These are phyloP conservation scores for Pseudoatta argentina DNA, from an alignment of 1,140 invertebrate species.

Conservation along the genomic window DNA sequence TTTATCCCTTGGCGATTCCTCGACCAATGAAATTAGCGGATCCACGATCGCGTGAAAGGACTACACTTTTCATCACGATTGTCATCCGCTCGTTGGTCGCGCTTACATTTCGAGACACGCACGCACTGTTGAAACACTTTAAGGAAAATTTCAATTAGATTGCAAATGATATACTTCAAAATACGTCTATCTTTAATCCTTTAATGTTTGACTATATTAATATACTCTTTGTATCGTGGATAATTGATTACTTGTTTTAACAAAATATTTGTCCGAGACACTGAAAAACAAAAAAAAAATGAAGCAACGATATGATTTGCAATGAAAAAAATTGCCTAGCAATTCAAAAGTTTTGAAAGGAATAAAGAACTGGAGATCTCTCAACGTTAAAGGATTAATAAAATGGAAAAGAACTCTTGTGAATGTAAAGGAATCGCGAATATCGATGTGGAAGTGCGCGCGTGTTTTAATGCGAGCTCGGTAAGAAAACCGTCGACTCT, in stretches of 20 bases:
- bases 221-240: neutral
- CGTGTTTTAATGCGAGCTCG: conserved; percentile 65
- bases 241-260: neutral
- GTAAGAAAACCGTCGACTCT: conserved; percentile 64
- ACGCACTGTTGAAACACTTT: conserved; percentile 42
- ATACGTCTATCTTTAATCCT: neutral
- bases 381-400: neutral
- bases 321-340: neutral
- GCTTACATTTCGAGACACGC: conserved; percentile 72
- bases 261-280: neutral
- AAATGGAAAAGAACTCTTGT: too few species aligned
- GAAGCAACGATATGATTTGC: neutral
- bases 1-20: conserved; percentile 59
- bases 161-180: neutral
- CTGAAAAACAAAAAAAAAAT: neutral
- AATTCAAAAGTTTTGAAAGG: neutral
- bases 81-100: conserved; percentile 53
- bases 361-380: neutral
- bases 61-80: conserved; percentile 24
- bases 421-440: neutral
- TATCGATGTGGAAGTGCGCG: conserved; percentile 51
- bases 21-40: conserved; percentile 19
- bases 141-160: neutral
- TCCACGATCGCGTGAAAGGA: conserved; percentile 51
- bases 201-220: conserved; percentile 9